Base-by-base conservation (phyloP, 2,888 invertebrate species). In the Drosophila siamana region DNA sequence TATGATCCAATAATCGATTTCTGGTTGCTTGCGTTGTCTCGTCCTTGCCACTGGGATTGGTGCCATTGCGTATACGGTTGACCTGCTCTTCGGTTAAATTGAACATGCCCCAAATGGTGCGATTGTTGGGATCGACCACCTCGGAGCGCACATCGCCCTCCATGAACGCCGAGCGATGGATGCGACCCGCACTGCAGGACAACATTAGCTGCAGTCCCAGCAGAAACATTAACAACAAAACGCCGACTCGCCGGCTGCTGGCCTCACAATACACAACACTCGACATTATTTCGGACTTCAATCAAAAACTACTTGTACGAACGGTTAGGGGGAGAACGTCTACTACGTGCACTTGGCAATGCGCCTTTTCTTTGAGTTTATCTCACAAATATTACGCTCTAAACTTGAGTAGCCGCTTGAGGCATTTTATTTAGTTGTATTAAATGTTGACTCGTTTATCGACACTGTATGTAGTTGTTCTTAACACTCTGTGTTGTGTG, bases 41-140 rank as follows among this genome's bases (percentile, higher is more conserved):
- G 40, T 89, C 88, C 56, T 89, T 82, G 65, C 78, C 84, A 15
- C 66, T 77, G 8, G 87, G 78, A 60, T 82, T 90, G 33, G 73
- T 75, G 48, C 87, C 86, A 57, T 77, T 88, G 57, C 79, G 75
- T 56, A 91, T 88, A 63, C 85, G 85, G 40, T 80, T 88, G 54
- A 92, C 80, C 65, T 91, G 87, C 47, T 89, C 92, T 19, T 88
- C 84, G 56, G 92, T 92, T 30, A 92, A 70, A 80, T 92, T 91
- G 70, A 92, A 92, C 60, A 86, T 86, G 33, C 80, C 69, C 66
- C 90, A 80, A 22, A 92, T 87, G 16, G 88, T 86, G 55, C 89
- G 86, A 66, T 92, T 91, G 15, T 89, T 90, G 41, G 87, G 86
- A 77, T 91, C 91, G 5, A 91, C 90, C 44, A 83, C 78, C 71